These are phyloP conservation scores for Dendrolimus punctatus DNA, from an alignment of 1,140 invertebrate genomes.

Conservation along the genomic window DNA sequence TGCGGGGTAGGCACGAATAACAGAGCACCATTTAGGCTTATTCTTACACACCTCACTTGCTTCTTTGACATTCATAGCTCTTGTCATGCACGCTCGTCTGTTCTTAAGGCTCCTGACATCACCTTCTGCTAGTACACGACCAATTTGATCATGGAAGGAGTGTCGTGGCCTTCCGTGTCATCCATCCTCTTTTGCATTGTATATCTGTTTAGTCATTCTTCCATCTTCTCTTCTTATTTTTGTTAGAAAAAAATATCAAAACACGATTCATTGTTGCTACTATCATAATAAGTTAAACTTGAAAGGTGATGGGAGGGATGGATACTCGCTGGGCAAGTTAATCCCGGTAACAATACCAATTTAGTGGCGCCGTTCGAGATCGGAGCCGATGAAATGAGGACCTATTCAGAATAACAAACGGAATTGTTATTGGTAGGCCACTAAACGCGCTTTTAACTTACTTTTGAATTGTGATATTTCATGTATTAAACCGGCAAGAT, in stretches of 20 bases:
- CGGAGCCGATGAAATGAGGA: constrained; percentile 2
- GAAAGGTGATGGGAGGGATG: not conserved
- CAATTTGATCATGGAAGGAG: too few species aligned
- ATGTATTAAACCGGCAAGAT: not conserved
- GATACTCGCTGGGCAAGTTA: constrained; percentile 8
- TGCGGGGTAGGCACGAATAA: too few species aligned
- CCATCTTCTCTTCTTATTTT: too few species aligned
- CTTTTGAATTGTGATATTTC: not conserved
- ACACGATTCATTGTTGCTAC: not conserved
- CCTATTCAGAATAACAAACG: constrained; percentile 4
- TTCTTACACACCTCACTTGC: too few species aligned
- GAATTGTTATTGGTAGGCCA: not conserved
- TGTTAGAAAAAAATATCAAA: not conserved
- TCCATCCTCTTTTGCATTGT: too few species aligned
- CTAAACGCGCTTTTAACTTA: not conserved
- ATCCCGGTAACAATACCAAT: constrained; percentile 28
- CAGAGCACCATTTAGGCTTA: too few species aligned
- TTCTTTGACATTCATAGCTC: too few species aligned
- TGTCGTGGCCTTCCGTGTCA: too few species aligned
- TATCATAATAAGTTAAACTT: not conserved
- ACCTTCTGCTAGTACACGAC: too few species aligned
- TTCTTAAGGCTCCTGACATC: too few species aligned
- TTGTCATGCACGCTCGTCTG: too few species aligned
- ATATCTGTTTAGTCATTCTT: too few species aligned
- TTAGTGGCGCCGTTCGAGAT: constrained; percentile 11